These are phyloP conservation scores for Alca torda DNA, from an alignment of 2,797 vertebrate species.

Conservation along the genomic window DNA sequence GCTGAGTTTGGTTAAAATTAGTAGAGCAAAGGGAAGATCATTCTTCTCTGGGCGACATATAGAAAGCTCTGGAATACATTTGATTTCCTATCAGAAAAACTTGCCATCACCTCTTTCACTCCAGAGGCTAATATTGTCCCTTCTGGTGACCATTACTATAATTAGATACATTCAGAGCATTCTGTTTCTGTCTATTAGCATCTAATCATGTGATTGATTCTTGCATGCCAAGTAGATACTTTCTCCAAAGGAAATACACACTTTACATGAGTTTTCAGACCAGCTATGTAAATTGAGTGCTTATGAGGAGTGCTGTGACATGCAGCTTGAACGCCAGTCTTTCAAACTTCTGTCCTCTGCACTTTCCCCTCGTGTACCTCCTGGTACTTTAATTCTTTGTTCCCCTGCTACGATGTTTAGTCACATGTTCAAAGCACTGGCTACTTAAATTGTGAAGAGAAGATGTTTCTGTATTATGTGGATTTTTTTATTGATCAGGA, in stretches of 20 bases:
- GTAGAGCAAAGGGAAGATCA: not conserved
- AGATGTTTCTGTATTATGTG: not conserved
- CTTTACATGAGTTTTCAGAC: not conserved
- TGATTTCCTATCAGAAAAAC: not conserved
- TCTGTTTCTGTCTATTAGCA: slow-evolving; percentile 22
- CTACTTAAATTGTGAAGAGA: not conserved
- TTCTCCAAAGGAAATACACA: not conserved
- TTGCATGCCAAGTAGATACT: not conserved
- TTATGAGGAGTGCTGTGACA: not conserved
- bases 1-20: not conserved
- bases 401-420: not conserved
- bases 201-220: slow-evolving; percentile 9
- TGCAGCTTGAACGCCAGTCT: not conserved
- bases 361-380: not conserved
- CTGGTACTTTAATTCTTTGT: not conserved
- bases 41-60: not conserved
- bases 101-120: not conserved
- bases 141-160: slow-evolving; percentile 10
- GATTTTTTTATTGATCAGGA: slow-evolving; percentile 39
- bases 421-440: not conserved
- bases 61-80: not conserved
- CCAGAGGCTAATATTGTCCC: not conserved
- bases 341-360: not conserved
- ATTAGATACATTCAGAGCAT: slow-evolving; percentile 29
- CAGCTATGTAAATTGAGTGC: not conserved